A percentile compares a stretch with the other conserved stretches of the same genome.
phyloP scores from a whole-genome alignment of 2,888 invertebrate species.

The Hyposoter didymator region DNA sequence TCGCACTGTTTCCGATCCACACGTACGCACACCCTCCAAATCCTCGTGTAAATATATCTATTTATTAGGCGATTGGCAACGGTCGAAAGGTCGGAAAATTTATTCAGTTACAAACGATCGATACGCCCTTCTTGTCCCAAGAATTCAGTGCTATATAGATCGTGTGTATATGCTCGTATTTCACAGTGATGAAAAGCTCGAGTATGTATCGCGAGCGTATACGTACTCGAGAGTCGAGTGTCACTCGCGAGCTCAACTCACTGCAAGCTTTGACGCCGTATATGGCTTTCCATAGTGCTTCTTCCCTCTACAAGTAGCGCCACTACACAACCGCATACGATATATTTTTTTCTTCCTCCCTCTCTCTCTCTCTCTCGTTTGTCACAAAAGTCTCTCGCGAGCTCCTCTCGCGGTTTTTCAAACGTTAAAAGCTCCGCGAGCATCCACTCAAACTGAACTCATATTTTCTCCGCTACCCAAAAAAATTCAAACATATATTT shows the following conservation, averaged over 20 bases:
- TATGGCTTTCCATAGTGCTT: constrained; percentile 25
- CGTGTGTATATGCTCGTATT: background rate
- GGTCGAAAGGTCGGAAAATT: background rate
- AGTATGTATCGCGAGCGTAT: constrained; percentile 14
- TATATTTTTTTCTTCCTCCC: too few species aligned
- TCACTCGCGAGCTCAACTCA: constrained; percentile 60
- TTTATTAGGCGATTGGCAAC: background rate
- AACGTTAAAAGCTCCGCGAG: constrained; percentile 43
- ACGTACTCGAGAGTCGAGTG: constrained; percentile 64
- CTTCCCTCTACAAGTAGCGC: constrained; percentile 27
- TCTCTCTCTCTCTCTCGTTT: constrained; percentile 58
- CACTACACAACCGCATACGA: constrained; percentile 15
- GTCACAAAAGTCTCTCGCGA: constrained; percentile 56
- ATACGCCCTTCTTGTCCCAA: constrained; percentile 7
- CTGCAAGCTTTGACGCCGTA: constrained; percentile 64
- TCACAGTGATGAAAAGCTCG: constrained; percentile 25
- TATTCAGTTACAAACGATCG: background rate
- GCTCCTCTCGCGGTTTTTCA: constrained; percentile 52
- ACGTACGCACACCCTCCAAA: background rate
- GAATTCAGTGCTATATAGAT: background rate
- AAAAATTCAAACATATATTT: background rate
- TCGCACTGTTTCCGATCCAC: constrained; percentile 30
- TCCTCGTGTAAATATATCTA: background rate
- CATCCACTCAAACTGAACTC: constrained; percentile 10
- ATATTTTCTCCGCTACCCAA: constrained; percentile 10